Percentiles rank a stretch among this genome's conserved stretches.
Evolutionary conservation across 1,140 invertebrate species (phyloP).

Genomic region (Micrasema longulum): DNA sequence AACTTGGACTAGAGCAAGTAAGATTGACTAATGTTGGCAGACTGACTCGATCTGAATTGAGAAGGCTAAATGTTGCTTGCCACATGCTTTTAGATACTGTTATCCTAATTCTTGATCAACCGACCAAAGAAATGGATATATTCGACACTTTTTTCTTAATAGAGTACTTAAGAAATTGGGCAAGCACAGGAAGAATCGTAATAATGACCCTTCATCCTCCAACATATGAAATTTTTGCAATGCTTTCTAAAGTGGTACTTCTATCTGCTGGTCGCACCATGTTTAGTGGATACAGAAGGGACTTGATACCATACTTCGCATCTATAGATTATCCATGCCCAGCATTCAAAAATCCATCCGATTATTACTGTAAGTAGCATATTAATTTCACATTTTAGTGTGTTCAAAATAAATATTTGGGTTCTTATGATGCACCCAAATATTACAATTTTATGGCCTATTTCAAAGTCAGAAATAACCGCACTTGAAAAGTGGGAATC

Average conservation of each 20-base stretch:
- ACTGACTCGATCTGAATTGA: slow-evolving; percentile 87
- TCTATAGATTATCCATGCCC: slow-evolving; percentile 95
- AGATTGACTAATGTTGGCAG: slow-evolving; percentile 80
- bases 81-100: slow-evolving; percentile 87
- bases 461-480: too few species aligned
- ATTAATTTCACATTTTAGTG: too few species aligned
- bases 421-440: too few species aligned
- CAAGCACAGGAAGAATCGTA: slow-evolving; percentile 84
- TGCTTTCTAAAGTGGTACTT: slow-evolving; percentile 88
- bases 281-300: slow-evolving; percentile 88
- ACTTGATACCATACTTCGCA: slow-evolving; percentile 94
- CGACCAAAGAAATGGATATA: slow-evolving; percentile 93
- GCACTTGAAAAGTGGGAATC: too few species aligned
- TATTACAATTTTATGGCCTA: too few species aligned
- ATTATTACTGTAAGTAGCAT: slow-evolving; percentile 91
- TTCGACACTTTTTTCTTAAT: slow-evolving; percentile 96
- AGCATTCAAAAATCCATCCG: slow-evolving; percentile 94
- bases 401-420: too few species aligned
- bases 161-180: slow-evolving; percentile 95
- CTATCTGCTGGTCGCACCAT: slow-evolving; percentile 91
- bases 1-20: slow-evolving; percentile 89
- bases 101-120: slow-evolving; percentile 87
- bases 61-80: slow-evolving; percentile 88
- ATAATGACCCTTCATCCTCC: slow-evolving; percentile 94
- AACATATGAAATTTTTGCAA: slow-evolving; percentile 95